Evolutionary conservation across 1,140 invertebrate species (phyloP), one percentile per base, ranked within the genome.

Genomic region (Notospermus geniculatus): DNA sequence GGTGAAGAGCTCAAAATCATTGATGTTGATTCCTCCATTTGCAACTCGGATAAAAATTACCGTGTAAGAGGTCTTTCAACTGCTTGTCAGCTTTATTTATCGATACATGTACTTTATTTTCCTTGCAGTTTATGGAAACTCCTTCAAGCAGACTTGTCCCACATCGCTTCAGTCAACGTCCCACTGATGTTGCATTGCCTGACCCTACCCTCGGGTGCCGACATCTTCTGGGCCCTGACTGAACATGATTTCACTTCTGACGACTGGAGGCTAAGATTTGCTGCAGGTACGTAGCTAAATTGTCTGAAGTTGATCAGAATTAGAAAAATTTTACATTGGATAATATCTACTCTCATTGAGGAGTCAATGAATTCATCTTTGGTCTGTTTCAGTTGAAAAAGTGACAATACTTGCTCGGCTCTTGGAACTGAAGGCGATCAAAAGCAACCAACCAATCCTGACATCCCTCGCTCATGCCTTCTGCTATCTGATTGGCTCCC

Each of bases 401-500:
- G 92, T 95, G 15, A 93, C 91, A 25, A 86, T 96, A 57, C 88
- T 98, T 57, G 92, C 92, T 15, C 86, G 94, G 69, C 96, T 96
- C 80, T 89, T 98, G 86, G 92, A 96, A 76, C 88, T 88, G 1
- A 90, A 91, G 2, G 89, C 92, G 0, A 85, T 98, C 29, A 87
- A 89, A 68, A 89, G 88, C 60, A 90, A 92, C 72, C 85, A 90
- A 46, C 85, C 89, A 4, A 84, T 99, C 25, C 93, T 97, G 81
- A 92, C 93, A n/a, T 90, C 92, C 0, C 78, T 99, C 68, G 92
- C 95, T 13, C 97, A 95, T 76, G 92, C 94, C 15, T 98, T 98
- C 83, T 98, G 93, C 80, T 95, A 97, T 79, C 84, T 98, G 27
- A 91, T 99, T 65, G 92, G 92, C 54, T 93, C 93, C 65, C 90